A percentile compares a stretch with the other conserved stretches of the same genome.
These are phyloP conservation scores for Netelia fuscicornis DNA, from an alignment of 2,888 invertebrate genomes.

Conservation along the genomic window DNA sequence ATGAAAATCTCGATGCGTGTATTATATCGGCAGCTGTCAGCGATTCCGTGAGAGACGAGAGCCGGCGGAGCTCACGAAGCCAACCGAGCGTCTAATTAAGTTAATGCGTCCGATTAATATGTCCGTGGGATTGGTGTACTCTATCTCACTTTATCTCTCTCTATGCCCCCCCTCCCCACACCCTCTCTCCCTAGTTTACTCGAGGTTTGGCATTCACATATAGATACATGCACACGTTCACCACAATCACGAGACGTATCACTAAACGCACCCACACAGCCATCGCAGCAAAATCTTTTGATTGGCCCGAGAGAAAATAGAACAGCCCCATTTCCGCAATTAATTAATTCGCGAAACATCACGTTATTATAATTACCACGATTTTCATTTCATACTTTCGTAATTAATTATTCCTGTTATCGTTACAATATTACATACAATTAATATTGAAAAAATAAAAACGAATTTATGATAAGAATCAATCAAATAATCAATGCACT, in stretches of 20 bases:
- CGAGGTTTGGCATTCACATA: not conserved
- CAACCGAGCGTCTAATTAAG: slow-evolving; percentile 73
- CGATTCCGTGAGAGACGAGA: slow-evolving; percentile 25
- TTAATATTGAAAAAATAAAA: not conserved
- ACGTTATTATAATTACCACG: not conserved
- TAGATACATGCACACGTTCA: not conserved
- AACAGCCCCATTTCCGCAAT: slow-evolving; percentile 4
- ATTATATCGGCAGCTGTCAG: slow-evolving; percentile 6
- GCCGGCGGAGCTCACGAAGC: slow-evolving; percentile 25
- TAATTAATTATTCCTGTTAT: not conserved
- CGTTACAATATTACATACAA: not conserved
- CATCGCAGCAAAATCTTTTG: not conserved
- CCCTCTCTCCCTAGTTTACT: not conserved
- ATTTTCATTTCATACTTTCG: not conserved
- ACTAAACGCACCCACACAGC: not conserved
- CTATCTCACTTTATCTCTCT: not conserved
- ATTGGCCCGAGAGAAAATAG: not conserved
- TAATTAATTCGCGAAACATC: slow-evolving; percentile 22
- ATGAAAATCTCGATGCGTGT: slow-evolving; percentile 24
- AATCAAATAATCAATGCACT: not conserved
- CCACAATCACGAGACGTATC: not conserved
- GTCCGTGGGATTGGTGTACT: slow-evolving; percentile 66
- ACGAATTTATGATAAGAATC: not conserved
- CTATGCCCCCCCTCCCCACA: not conserved
- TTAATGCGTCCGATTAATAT: slow-evolving; percentile 76